Evolutionary conservation across 1,140 invertebrate species (phyloP), one percentile per base, ranked within the genome.

Genomic region (Drosophila arizonae): DNA sequence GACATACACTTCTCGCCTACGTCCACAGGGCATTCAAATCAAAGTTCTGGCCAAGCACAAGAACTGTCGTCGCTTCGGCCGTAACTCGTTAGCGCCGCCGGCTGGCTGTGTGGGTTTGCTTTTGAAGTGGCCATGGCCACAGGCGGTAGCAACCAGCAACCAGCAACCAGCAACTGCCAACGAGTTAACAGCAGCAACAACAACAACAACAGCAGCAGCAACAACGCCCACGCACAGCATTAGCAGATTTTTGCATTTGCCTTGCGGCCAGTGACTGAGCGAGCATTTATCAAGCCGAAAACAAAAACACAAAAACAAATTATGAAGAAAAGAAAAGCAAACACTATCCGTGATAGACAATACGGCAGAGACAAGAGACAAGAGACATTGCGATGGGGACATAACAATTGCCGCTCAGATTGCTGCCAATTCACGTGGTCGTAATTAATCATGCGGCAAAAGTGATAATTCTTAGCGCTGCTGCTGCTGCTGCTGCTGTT

Each of bases 41-140:
- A 70, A 69, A 71, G 66, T 79, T 80, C 81, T 85, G 39, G 67
- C 33, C 28, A 45, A 60, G 41, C 26, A 24, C 63, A 72, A 72
- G 62, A 63, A 76, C 56, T 76, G 63, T 64, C 26, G 48, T 52
- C 26, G 57, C 33, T 15, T 39, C 21, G 48, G 11, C 52, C 21
- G 39, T 28, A 73, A 57, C 64, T 63, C 71, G 74, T 74, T 50
- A 73, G 64, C 63, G 70, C 58, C 77, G 62, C 13, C 56, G 57
- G 70, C 57, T 24, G 17, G 56, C 60, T 72, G 67, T 76, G 80
- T 76, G 77, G 77, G 79, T 15, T 15, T 21, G 54, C 61, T 72
- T 72, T 74, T 70, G 56, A 79, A 84, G 80, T 79, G 72, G 78
- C 72, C 77, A 76, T 79, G 76, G 72, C 80, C 79, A 43, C 48